These are phyloP conservation scores for Crotophaga sulcirostris DNA, from an alignment of 2,113 vertebrate species.

Conservation along the genomic window DNA sequence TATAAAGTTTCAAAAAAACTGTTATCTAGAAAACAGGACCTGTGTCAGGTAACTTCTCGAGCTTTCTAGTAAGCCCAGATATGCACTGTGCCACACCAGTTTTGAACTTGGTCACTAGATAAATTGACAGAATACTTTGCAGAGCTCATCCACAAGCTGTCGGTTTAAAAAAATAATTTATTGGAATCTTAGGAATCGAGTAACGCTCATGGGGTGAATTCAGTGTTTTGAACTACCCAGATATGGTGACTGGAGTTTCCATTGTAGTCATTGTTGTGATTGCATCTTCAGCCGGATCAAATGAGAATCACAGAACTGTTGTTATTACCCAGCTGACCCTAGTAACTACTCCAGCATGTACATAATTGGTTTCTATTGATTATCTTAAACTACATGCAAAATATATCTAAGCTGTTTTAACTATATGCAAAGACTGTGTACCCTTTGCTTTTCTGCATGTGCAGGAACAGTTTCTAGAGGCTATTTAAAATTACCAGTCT, in stretches of 20 bases:
- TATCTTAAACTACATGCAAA: background rate
- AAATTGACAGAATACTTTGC: background rate
- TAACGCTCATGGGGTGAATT: background rate
- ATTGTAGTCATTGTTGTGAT: background rate
- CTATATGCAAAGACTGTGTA: background rate
- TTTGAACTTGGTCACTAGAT: background rate
- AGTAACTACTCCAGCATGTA: background rate
- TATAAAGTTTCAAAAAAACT: conserved; percentile 35
- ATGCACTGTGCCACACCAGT: background rate
- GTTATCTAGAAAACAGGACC: conserved; percentile 80
- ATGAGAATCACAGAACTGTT: background rate
- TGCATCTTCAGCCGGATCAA: background rate
- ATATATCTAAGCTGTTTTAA: background rate
- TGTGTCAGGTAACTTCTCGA: conserved; percentile 83
- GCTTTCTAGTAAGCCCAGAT: background rate
- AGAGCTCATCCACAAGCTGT: background rate
- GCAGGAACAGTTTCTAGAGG: background rate
- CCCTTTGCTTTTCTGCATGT: background rate
- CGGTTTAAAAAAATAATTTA: background rate
- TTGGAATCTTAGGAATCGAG: background rate
- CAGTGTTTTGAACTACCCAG: background rate
- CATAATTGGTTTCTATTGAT: background rate
- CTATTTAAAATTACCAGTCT: background rate
- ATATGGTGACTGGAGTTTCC: background rate
- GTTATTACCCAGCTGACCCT: background rate